A percentile compares a stretch with the other conserved stretches of the same genome.
Conservation (phyloP, 2,797 vertebrate species). For the Poeciliopsis paucimaculata region DNA sequence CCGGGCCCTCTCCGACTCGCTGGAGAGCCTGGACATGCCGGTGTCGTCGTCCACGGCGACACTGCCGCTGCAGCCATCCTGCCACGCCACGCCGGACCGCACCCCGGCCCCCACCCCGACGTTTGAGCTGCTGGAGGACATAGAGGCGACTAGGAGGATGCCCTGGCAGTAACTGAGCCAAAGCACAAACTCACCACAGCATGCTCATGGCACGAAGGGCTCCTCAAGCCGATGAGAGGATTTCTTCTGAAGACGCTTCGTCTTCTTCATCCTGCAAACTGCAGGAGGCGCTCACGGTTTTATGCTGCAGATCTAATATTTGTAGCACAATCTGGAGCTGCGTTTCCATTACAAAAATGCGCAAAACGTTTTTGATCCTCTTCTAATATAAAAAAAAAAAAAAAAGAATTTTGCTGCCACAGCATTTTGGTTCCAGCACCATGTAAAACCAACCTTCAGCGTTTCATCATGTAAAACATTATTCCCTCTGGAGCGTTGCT, state of each 20-base stretch:
- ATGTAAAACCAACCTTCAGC: too few relatives aligned
- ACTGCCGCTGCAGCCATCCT: conserved; percentile 69
- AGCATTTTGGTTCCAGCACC: too few relatives aligned
- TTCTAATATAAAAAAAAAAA: conserved; percentile 26
- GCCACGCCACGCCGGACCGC: conserved; percentile 63
- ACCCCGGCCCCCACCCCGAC: conserved; percentile 53
- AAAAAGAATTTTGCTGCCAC: too few relatives aligned
- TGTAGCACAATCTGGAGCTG: not conserved
- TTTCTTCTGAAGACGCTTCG: conserved; percentile 16
- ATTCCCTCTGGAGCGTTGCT: too few relatives aligned
- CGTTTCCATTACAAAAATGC: not conserved
- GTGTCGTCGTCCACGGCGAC: conserved; percentile 74
- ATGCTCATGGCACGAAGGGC: conserved; percentile 36
- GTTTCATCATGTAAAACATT: too few relatives aligned
- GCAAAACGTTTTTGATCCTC: not conserved
- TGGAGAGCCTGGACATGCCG: conserved; percentile 79
- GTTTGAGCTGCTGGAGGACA: conserved; percentile 63
- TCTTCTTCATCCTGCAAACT: not conserved
- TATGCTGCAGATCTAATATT: not conserved
- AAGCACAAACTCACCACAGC: conserved; percentile 16
- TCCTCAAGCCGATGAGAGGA: conserved; percentile 23
- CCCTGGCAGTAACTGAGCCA: conserved; percentile 72
- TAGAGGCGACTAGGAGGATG: conserved; percentile 57
- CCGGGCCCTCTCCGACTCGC: conserved; percentile 74
- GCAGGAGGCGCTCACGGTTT: not conserved